Base-by-base conservation (phyloP, 2,888 invertebrate species). In the Mythimna vitellina region DNA sequence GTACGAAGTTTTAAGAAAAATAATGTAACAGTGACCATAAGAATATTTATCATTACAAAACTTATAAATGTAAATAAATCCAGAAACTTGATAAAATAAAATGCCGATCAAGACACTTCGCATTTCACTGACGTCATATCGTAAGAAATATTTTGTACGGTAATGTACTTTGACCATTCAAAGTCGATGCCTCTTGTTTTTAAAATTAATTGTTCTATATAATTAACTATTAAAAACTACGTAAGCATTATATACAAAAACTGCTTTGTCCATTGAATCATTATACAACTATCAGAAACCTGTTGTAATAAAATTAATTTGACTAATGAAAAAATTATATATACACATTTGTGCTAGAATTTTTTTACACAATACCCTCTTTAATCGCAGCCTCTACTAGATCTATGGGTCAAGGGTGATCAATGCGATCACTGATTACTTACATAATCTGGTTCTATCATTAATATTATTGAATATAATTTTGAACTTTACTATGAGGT, bases 281-380 rank as follows among this genome's bases (percentile, higher is more conserved):
- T 58, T 46, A 49, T 25, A 32, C 6, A 71, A 72, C 70, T 42
- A 62, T 69, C 64, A 12, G 10, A 58, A 71, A 49, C 12, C 8
- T 83, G 56, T 68, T 53, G 58, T 62, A 65, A 70, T 49, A 7
- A 65, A 64, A 64, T 49, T 32, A 63, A 70, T 78, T 65, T 70
- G 46, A 32, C 56, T 63, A 71, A 73, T 70, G 3, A n/a, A n/a
- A n/a, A n/a, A n/a, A n/a, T 71, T 65, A 63, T 65, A 67, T 65
- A 63, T 65, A 67, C 66, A 74, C 8, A 49, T 64, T 65, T 78
- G 73, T 82, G 69, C 76, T 61, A 73, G 73, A 78, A 81, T 74
- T 65, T 78, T 63, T 49, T 87, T 76, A 73, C 73, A n/a, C 38
- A 84, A 82, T 76, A 42, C 12, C 42, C 54, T 67, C 22, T n/a